Conservation (phyloP, 2,888 invertebrate species). For the Latrodectus elegans region DNA sequence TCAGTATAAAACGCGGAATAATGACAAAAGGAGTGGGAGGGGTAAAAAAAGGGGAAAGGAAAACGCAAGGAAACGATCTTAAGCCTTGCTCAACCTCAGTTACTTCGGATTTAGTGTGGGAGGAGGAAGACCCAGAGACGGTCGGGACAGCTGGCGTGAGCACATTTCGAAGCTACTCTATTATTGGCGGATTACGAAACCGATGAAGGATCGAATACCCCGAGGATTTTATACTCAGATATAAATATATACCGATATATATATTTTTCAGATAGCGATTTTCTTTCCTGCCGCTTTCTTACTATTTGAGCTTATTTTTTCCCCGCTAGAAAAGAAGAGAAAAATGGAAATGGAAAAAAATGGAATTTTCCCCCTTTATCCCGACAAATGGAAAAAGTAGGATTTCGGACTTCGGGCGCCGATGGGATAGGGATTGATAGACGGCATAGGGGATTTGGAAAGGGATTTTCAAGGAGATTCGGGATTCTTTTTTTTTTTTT, state of each 20-base stretch:
- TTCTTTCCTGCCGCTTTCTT: conserved; percentile 4
- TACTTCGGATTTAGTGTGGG: conserved; percentile 48
- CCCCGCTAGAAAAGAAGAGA: neutral
- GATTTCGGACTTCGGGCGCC: conserved; percentile 16
- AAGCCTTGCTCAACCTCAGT: conserved; percentile 60
- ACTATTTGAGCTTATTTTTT: conserved; percentile 5
- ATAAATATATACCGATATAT: conserved; percentile 5
- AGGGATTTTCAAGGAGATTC: conserved; percentile 9
- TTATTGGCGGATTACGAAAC: conserved; percentile 66
- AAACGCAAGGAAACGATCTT: conserved; percentile 43
- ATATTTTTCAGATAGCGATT: conserved; percentile 5
- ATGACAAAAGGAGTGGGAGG: conserved; percentile 11
- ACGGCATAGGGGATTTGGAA: conserved; percentile 7
- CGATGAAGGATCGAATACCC: conserved; percentile 58
- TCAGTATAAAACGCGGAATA: neutral
- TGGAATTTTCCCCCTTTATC: neutral
- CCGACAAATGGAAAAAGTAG: conserved; percentile 47
- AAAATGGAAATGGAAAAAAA: conserved; percentile 24
- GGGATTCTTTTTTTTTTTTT: neutral
- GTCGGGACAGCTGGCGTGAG: conserved; percentile 21
- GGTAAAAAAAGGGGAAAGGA: conserved; percentile 3
- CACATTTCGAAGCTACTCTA: conserved; percentile 59
- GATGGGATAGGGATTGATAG: neutral
- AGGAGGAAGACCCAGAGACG: neutral
- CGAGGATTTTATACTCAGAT: conserved; percentile 35